These are phyloP conservation scores for Hycleus phaleratus DNA, from an alignment of 1,140 invertebrate genomes.

Conservation along the genomic window DNA sequence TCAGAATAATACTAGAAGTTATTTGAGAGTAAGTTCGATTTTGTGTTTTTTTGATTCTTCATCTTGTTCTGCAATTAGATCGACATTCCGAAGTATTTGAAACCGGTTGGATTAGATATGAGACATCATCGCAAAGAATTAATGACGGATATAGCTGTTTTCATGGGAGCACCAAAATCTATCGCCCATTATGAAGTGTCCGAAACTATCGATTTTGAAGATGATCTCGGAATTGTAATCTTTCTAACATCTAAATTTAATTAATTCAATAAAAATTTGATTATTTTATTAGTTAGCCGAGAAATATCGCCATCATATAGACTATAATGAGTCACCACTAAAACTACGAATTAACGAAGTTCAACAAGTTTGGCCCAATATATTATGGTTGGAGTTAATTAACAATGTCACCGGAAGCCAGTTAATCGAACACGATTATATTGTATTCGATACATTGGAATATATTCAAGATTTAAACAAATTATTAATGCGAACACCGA, in stretches of 20 bases:
- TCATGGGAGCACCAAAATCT: not conserved
- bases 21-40: slow-evolving; percentile 2
- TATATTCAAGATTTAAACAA: slow-evolving; percentile 12
- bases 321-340: not conserved
- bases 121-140: not conserved
- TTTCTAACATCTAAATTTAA: not conserved
- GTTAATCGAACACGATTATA: not conserved
- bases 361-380: slow-evolving; percentile 1
- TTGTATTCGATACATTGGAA: slow-evolving; percentile 8
- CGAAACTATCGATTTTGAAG: slow-evolving; percentile 3
- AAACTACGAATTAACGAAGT: slow-evolving; percentile 7
- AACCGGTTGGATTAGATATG: not conserved
- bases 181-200: slow-evolving; percentile 5
- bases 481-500: slow-evolving; percentile 8
- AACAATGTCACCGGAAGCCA: not conserved
- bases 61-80: not conserved
- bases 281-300: slow-evolving; percentile 1
- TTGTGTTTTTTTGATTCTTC: not conserved
- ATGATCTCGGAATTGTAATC: not conserved
- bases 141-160: not conserved
- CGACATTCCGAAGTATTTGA: not conserved
- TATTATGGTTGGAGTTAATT: not conserved
- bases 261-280: not conserved
- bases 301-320: not conserved
- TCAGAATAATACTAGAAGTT: not conserved